These are phyloP conservation scores for Galagoides demidoff DNA, from an alignment of 2,797 vertebrate genomes.

Conservation along the genomic window DNA sequence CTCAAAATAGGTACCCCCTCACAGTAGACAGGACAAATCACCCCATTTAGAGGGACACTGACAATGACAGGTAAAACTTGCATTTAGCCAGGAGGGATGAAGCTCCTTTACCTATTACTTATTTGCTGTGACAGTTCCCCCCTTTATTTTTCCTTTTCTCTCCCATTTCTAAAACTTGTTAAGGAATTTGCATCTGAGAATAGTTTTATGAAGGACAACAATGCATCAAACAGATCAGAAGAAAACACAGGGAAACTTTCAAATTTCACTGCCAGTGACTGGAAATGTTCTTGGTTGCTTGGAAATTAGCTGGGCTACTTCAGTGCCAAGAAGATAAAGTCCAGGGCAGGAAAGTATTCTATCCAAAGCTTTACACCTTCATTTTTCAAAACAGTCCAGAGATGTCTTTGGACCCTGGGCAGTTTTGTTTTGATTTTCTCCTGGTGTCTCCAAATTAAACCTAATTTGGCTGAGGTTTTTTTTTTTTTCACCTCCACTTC, in stretches of 20 bases:
- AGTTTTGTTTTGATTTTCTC: too few relatives aligned
- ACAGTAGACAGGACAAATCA: neutral
- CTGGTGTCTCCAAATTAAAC: neutral
- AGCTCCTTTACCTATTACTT: neutral
- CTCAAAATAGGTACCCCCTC: neutral
- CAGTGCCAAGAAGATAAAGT: neutral
- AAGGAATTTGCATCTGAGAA: neutral
- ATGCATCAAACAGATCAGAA: neutral
- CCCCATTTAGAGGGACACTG: neutral
- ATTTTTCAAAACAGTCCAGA: constrained; percentile 18
- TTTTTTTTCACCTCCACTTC: neutral
- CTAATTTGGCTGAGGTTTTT: neutral
- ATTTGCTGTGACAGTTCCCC: neutral
- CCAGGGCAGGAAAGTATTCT: neutral
- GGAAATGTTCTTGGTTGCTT: neutral
- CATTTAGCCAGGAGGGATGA: neutral
- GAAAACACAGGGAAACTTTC: neutral
- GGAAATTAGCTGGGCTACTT: neutral
- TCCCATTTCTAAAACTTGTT: neutral
- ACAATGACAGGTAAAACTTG: neutral
- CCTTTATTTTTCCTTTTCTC: neutral
- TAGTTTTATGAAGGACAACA: neutral
- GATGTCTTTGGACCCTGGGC: neutral
- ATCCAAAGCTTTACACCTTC: neutral
- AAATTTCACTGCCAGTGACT: neutral